These are phyloP conservation scores for Antitype chi DNA, from an alignment of 2,888 invertebrate genomes.

Conservation along the genomic window DNA sequence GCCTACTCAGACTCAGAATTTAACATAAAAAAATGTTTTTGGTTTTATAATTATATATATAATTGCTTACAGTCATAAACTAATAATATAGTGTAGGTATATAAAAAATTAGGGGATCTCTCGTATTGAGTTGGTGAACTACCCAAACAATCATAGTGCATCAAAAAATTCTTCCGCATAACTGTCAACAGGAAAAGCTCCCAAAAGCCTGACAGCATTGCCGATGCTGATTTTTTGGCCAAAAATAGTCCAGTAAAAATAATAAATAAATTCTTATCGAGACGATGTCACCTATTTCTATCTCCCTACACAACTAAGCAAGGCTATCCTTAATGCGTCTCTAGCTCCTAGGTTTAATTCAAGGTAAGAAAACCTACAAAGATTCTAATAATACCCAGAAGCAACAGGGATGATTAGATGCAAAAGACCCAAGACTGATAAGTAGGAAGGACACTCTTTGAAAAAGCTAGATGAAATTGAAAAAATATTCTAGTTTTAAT, in stretches of 20 bases:
- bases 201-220: too few relatives aligned
- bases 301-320: neutral
- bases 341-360: neutral
- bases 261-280: neutral
- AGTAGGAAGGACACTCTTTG: slow-evolving; percentile 15
- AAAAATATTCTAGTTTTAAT: too few relatives aligned
- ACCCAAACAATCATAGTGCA: neutral
- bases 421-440: slow-evolving; percentile 20
- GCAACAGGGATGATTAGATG: slow-evolving; percentile 16
- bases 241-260: too few relatives aligned
- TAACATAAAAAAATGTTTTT: neutral
- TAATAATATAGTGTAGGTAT: neutral
- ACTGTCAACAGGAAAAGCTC: too few relatives aligned
- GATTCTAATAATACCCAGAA: neutral
- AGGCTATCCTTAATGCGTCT: neutral
- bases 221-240: too few relatives aligned
- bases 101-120: too few relatives aligned
- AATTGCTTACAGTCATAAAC: neutral
- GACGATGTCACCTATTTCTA: neutral
- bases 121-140: too few relatives aligned
- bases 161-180: neutral
- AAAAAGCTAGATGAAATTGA: neutral
- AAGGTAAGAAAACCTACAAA: slow-evolving; percentile 6
- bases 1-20: neutral
- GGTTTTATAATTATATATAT: neutral